Conservation (phyloP, 1,140 invertebrate genomes). For the Aphelinus atriplicis region DNA sequence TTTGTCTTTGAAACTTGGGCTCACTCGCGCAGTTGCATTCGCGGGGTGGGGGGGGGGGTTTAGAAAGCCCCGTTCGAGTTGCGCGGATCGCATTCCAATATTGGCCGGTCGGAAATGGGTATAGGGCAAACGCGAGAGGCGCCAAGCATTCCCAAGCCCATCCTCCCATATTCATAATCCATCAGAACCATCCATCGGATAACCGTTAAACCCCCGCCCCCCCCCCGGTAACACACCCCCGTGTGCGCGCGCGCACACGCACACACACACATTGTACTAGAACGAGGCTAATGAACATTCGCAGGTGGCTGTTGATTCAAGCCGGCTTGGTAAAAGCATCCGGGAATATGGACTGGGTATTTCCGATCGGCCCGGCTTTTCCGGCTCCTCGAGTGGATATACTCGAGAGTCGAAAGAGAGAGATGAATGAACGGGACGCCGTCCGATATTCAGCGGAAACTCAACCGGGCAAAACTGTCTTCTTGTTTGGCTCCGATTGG, state of each 20-base stretch:
- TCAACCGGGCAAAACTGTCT: constrained; percentile 30
- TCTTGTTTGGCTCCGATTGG: constrained; percentile 35
- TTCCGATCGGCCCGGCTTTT: constrained; percentile 7
- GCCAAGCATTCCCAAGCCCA: constrained; percentile 46
- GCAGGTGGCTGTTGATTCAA: constrained; percentile 16
- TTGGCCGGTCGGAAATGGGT: neutral
- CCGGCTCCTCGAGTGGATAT: constrained; percentile 14
- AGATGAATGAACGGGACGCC: constrained; percentile 1
- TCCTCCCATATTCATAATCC: constrained; percentile 20
- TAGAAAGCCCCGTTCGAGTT: no score
- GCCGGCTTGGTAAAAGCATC: constrained; percentile 15
- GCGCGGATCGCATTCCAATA: neutral
- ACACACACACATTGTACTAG: neutral
- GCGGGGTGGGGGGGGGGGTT: no score
- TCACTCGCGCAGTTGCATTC: no score
- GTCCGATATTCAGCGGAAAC: constrained; percentile 29
- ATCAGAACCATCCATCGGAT: constrained; percentile 16
- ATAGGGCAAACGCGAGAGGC: constrained; percentile 50
- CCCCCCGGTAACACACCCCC: neutral
- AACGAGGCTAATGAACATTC: neutral
- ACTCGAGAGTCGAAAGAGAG: constrained; percentile 7
- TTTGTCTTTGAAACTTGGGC: no score
- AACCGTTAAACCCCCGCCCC: no score
- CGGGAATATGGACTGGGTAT: neutral
- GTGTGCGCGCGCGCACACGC: neutral